Percentiles rank a stretch among this genome's conserved stretches.
phyloP scores from a whole-genome alignment of 2,113 vertebrate genomes.

The Ranitomeya imitator region DNA sequence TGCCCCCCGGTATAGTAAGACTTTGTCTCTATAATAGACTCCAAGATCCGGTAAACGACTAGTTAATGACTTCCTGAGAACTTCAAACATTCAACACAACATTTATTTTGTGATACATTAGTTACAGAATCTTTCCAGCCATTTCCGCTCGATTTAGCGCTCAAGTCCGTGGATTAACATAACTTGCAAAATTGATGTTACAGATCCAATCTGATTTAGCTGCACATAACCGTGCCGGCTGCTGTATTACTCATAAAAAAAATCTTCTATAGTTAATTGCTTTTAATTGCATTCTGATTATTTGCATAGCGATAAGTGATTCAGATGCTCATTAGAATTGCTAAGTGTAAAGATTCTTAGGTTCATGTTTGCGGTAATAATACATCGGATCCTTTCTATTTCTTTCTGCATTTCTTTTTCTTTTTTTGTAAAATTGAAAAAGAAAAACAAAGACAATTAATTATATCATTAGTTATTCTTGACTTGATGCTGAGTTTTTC shows the following conservation, averaged over 20 bases:
- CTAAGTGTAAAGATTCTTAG: not conserved
- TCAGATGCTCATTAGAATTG: conserved; percentile 21
- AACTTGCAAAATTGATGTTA: conserved; percentile 22
- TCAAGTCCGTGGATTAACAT: conserved; percentile 22
- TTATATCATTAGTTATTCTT: conserved; percentile 12
- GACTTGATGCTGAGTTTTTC: not conserved
- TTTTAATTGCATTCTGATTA: conserved; percentile 19
- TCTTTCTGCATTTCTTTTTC: too few species aligned
- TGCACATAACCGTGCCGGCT: not conserved
- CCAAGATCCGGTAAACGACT: not conserved
- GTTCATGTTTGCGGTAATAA: too few species aligned
- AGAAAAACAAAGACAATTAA: conserved; percentile 14
- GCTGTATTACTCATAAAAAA: not conserved
- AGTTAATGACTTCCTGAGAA: not conserved
- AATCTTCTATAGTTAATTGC: conserved; percentile 4
- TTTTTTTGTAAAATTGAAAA: not conserved
- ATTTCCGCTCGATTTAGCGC: conserved; percentile 31
- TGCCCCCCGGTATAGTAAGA: not conserved
- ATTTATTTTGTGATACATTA: conserved; percentile 22
- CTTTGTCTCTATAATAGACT: not conserved
- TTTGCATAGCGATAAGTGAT: conserved; percentile 24
- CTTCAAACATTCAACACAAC: conserved; percentile 42
- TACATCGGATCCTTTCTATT: not conserved
- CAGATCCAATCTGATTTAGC: not conserved
- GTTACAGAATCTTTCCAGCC: not conserved